Evolutionary conservation across 2,113 vertebrate species (phyloP), one percentile per base, ranked within the genome.

Genomic region (Burhinus bistriatus): DNA sequence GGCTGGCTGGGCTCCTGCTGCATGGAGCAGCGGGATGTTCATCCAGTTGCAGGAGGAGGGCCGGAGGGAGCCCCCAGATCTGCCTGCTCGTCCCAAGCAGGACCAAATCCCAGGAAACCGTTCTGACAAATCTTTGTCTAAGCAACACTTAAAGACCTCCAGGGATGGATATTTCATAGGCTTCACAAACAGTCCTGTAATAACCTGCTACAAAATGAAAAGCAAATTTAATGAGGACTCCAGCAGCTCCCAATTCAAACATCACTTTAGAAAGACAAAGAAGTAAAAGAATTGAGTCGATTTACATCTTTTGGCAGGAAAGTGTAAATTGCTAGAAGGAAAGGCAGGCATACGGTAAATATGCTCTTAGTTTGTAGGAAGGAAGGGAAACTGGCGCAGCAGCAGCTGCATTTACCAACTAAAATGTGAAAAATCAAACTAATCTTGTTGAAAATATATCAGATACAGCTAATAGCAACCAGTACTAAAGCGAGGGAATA

Each of bases 171-270:
- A 20, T 83, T 94, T 80, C 68, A 22, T 22, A 65, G 71, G 82
- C 66, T 83, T 34, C 92, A 79, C 93, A 87, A 96, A 90, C 86
- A 76, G 62, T 49, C 68, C 77, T 68, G 87, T 83, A 83, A 90
- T 80, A 87, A 90, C 72, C 77, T 87, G 69, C 93, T 70, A 57
- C 3, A 1, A 68, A 87, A 66, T 71, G 90, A 76, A 96, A 94
- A 93, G 90, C 83, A 94, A 90, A 96, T 87, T 90, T 90, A 94
- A 87, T 20, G 73, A 93, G 95, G 87, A 26, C 87, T 93, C 93
- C 87, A 93, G 69, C 52, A 84, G 90, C 87, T 96, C 90, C 69
- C 68, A 77, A 81, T 81, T 87, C 78, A 96, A 94, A 93, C 87
- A 90, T 71, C 87, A 52, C 69, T 93, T 94, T 47, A 92, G 87